Evolutionary conservation across 64 coral and sea anemone genomes (phyloP).

Genomic region (Stichodactyla mertensii): DNA sequence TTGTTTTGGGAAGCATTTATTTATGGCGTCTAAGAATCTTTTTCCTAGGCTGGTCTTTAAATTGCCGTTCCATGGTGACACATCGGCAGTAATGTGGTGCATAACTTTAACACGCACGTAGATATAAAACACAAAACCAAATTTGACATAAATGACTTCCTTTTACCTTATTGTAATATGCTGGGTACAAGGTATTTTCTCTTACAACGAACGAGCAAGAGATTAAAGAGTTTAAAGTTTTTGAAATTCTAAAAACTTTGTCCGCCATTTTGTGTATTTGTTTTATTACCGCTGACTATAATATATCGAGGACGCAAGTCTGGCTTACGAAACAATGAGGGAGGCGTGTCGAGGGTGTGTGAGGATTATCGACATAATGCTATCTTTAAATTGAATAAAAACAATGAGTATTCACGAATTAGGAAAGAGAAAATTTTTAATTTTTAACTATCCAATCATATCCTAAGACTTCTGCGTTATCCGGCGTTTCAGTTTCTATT

Average conservation of each 20-base stretch:
- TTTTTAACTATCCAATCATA: no score
- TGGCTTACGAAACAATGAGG: background rate
- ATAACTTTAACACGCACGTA: background rate
- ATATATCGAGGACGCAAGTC: background rate
- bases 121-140: background rate
- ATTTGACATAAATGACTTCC: background rate
- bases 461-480: background rate
- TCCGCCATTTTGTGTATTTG: background rate
- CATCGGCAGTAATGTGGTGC: no score
- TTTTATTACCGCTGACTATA: background rate
- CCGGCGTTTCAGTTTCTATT: background rate
- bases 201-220: background rate
- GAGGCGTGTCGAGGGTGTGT: background rate
- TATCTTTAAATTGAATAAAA: no score
- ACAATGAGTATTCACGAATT: no score
- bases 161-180: background rate
- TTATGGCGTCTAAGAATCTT: no score
- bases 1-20: no score
- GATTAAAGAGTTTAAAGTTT: background rate
- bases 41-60: no score
- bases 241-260: slow-evolving; percentile 6
- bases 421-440: no score
- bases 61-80: no score
- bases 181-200: background rate
- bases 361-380: background rate